Conservation (phyloP, 2,797 vertebrate genomes). For the Parotocinclus haroldoi region DNA sequence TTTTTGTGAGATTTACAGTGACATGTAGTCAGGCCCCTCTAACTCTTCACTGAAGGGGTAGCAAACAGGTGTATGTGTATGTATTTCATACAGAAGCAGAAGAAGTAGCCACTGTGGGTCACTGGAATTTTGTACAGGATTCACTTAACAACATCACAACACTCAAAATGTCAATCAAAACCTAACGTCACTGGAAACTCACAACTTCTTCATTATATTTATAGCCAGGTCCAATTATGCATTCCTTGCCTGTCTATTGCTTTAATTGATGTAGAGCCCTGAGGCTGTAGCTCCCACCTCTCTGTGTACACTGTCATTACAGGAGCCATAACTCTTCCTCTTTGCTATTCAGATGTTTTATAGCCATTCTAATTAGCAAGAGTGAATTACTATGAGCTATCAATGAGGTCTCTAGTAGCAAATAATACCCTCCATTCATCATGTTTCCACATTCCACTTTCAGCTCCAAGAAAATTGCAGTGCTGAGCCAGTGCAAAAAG, state of each 20-base stretch:
- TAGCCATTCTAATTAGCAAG: slow-evolving; percentile 12
- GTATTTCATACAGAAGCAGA: too few relatives aligned
- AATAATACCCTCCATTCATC: neutral
- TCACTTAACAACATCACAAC: slow-evolving; percentile 16
- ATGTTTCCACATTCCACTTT: too few relatives aligned
- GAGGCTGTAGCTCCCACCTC: slow-evolving; percentile 19
- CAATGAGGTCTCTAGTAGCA: slow-evolving; percentile 18
- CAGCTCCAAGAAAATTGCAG: too few relatives aligned
- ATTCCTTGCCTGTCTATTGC: slow-evolving; percentile 21
- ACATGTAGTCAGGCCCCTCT: too few relatives aligned
- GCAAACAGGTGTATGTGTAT: too few relatives aligned
- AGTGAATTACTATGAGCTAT: slow-evolving; percentile 25
- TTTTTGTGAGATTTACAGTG: too few relatives aligned
- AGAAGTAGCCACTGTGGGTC: too few relatives aligned
- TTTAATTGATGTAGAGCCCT: slow-evolving; percentile 32
- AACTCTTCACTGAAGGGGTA: too few relatives aligned
- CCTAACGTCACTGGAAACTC: too few relatives aligned
- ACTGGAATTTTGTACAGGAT: too few relatives aligned
- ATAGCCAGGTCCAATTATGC: slow-evolving; percentile 14
- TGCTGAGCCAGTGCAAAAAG: too few relatives aligned
- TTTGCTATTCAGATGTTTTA: slow-evolving; percentile 23
- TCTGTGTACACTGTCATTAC: slow-evolving; percentile 19
- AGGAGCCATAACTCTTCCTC: slow-evolving; percentile 25
- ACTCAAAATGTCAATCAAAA: slow-evolving; percentile 6
- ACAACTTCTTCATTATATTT: slow-evolving; percentile 22